Percentiles rank a stretch among this genome's conserved stretches.
These are phyloP conservation scores for Chrysolina oricalcia DNA, from an alignment of 2,888 invertebrate species.

Conservation along the genomic window DNA sequence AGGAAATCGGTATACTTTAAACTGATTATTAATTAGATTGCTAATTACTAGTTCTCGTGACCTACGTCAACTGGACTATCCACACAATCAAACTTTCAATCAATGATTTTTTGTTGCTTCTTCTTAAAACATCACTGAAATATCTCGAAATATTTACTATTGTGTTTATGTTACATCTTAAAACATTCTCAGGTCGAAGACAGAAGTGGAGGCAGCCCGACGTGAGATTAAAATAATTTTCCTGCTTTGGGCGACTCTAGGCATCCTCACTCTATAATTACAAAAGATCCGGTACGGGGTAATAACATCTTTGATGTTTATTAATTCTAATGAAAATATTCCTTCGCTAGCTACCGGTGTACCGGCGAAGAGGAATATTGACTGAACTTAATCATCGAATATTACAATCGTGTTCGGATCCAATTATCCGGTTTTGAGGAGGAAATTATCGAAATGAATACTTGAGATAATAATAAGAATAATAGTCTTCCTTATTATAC, in stretches of 20 bases:
- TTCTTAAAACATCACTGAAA: no score
- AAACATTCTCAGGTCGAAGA: not conserved
- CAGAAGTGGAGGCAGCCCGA: constrained; percentile 9
- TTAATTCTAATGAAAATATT: constrained; percentile 63
- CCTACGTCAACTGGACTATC: no score
- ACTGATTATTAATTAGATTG: no score
- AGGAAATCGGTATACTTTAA: no score
- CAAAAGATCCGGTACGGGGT: constrained; percentile 61
- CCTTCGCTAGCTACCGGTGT: constrained; percentile 45
- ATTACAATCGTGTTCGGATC: constrained; percentile 7
- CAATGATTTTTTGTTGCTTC: no score
- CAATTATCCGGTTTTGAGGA: not conserved
- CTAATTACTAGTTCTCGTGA: no score
- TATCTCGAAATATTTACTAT: no score
- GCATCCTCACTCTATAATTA: constrained; percentile 60
- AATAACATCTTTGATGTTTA: constrained; percentile 59
- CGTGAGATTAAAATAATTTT: constrained; percentile 17
- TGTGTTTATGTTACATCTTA: no score
- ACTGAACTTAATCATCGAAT: not conserved
- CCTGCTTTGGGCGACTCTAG: constrained; percentile 14
- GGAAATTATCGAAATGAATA: not conserved
- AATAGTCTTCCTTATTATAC: no score
- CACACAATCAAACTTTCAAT: no score
- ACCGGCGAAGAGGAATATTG: constrained; percentile 40
- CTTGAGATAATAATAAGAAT: no score